phyloP scores from a whole-genome alignment of 2,888 invertebrate species.

The Drosophila paranaensis region DNA sequence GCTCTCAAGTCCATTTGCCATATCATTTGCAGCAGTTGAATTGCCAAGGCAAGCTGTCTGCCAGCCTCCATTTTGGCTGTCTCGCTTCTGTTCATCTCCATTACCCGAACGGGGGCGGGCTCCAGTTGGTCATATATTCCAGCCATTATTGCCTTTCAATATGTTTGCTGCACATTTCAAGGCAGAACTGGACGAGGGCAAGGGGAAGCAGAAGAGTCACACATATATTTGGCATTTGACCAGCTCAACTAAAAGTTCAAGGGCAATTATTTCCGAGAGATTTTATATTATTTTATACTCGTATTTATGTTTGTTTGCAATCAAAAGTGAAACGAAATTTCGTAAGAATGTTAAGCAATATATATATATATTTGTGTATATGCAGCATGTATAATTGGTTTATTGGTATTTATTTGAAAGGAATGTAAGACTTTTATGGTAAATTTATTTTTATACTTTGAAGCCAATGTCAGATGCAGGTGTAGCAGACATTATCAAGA shows the following conservation, averaged over 20 bases:
- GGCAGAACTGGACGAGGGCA: conserved; percentile 29
- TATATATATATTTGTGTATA: not conserved
- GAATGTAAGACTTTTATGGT: no score
- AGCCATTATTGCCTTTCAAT: conserved; percentile 64
- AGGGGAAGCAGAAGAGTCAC: conserved; percentile 2
- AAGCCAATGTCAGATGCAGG: no score
- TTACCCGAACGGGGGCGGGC: conserved; percentile 8
- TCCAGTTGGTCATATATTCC: conserved; percentile 53
- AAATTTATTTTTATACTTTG: no score
- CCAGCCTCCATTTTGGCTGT: conserved; percentile 3
- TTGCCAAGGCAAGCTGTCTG: conserved; percentile 33
- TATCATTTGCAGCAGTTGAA: conserved; percentile 51
- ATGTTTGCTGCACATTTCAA: conserved; percentile 52
- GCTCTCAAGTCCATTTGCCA: conserved; percentile 46
- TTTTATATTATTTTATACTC: not conserved
- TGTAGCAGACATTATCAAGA: no score
- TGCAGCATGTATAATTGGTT: no score
- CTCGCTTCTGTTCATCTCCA: conserved; percentile 12
- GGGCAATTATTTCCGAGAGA: conserved; percentile 54
- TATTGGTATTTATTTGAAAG: no score
- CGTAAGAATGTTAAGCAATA: not conserved
- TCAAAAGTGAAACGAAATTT: not conserved
- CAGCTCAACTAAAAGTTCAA: conserved; percentile 65
- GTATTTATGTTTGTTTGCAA: not conserved
- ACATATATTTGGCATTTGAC: conserved; percentile 56